Conservation (phyloP, 2,797 vertebrate species). For the Mus minutoides region DNA sequence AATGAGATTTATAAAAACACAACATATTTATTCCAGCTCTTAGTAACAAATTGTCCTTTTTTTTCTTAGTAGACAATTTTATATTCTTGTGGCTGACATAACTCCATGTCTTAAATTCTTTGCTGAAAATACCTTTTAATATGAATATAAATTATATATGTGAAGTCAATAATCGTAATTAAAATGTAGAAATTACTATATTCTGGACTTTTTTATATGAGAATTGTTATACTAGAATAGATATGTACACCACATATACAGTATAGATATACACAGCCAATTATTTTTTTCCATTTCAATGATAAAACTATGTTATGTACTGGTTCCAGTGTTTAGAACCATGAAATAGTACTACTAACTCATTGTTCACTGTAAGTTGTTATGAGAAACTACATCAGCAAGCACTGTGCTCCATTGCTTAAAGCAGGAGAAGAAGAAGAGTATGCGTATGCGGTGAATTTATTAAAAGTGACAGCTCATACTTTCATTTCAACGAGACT, state of each 20-base stretch:
- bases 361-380: not conserved
- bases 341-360: not conserved
- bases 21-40: not conserved
- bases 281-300: not conserved
- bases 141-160: not conserved
- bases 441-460: not conserved
- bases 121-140: not conserved
- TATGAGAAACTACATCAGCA: not conserved
- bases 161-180: not conserved
- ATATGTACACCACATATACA: not conserved
- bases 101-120: not conserved
- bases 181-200: not conserved
- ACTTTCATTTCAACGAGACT: not conserved
- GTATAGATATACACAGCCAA: not conserved
- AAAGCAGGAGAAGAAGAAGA: not conserved
- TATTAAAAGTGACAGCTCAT: not conserved
- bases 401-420: not conserved
- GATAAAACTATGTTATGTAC: not conserved
- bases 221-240: not conserved
- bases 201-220: not conserved
- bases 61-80: not conserved
- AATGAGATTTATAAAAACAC: not conserved
- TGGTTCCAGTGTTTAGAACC: not conserved
- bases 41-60: slow-evolving; percentile 1
- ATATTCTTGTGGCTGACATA: not conserved